These are phyloP conservation scores for Drosophila merina DNA, from an alignment of 2,888 invertebrate genomes.

Conservation along the genomic window DNA sequence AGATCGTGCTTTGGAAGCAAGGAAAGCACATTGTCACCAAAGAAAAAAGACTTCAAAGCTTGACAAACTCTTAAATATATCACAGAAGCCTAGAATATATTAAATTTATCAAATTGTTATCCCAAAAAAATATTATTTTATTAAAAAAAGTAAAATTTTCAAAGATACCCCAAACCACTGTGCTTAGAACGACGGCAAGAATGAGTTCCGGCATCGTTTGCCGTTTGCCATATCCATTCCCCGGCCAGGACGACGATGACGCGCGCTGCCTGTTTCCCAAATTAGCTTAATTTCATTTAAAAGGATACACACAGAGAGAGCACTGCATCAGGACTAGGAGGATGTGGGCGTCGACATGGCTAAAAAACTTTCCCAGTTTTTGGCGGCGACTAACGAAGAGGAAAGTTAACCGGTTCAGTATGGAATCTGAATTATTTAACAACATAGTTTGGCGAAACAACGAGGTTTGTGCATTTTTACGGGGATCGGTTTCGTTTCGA, in stretches of 20 bases:
- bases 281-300: constrained; percentile 79
- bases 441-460: constrained; percentile 16
- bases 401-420: constrained; percentile 35
- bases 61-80: background rate
- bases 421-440: constrained; percentile 36
- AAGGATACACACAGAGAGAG: constrained; percentile 54
- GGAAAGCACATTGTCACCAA: background rate
- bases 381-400: constrained; percentile 23
- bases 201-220: constrained; percentile 13
- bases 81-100: too few relatives aligned
- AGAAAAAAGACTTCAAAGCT: background rate
- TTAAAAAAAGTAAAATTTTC: too few relatives aligned
- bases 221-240: constrained; percentile 19
- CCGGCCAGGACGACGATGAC: constrained; percentile 40
- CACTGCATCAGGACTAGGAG: constrained; percentile 21
- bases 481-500: background rate
- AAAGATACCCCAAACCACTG: background rate
- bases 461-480: constrained; percentile 12
- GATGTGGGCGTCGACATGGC: background rate
- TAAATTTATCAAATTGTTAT: too few relatives aligned
- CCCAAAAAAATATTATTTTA: too few relatives aligned
- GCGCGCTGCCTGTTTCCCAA: constrained; percentile 66
- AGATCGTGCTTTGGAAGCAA: constrained; percentile 17
- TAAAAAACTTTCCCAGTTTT: background rate
- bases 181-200: background rate